Evolutionary conservation across 2,888 invertebrate species (phyloP), one percentile per base, ranked within the genome.

Genomic region (Megaustenia siamemsis): DNA sequence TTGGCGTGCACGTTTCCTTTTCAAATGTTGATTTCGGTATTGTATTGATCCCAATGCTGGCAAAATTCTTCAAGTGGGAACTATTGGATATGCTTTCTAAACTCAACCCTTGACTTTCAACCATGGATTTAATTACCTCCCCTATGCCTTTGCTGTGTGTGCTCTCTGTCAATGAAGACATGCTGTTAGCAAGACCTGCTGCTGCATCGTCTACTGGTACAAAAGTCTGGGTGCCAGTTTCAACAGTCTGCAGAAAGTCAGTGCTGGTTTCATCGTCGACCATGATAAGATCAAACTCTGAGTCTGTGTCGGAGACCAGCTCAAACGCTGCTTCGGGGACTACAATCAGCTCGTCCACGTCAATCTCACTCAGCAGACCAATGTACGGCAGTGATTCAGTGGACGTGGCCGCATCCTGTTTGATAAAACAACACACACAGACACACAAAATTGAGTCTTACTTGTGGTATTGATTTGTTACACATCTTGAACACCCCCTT

Each of bases 321-420:
- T 91, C 91, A 38, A 88, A 88, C 75, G 89, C 73, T 43, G 88
- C 89, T 83, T 90, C 89, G 0, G 92, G 92, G 21, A 92, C 89
- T 3, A 92, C 88, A 68, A 91, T 90, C 28, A 92, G 82, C 77
- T 92, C 92, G 86, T 92, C 91, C 79, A 92, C 88, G 69, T 92
- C 91, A 15, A 88, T 83, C 63, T 89, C 88, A 86, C 91, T 91
- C 82, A 92, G 85, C 28, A 92, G 88, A n/a, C 92, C 92, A 69
- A 92, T 92, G 83, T 91, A 91, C 3, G 91, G 91, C 21, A 92
- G 86, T 35, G 91, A 91, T 88, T 92, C 92, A 10, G 92, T 92
- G 45, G 91, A 91, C 12, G 92, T 92, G 18, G 92, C 89, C 75
- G 89, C 90, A 77, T 92, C 92, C 86, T 86, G 45, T 6, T 1